These are phyloP conservation scores for Alauda arvensis DNA, from an alignment of 2,797 vertebrate species.

Conservation along the genomic window DNA sequence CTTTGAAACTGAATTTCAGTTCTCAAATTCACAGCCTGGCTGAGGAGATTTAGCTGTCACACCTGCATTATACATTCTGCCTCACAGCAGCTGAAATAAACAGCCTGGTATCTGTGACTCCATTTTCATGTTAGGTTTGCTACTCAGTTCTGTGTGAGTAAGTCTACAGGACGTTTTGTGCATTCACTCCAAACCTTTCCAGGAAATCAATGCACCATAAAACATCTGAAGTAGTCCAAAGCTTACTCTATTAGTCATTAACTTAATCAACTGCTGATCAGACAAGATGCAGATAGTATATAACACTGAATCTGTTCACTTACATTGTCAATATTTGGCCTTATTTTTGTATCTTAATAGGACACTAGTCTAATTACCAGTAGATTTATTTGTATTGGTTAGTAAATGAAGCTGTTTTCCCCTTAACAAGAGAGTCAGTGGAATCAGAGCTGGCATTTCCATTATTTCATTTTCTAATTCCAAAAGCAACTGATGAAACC, in stretches of 20 bases:
- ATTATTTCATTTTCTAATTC: constrained; percentile 71
- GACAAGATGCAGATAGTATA: not conserved
- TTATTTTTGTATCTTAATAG: constrained; percentile 18
- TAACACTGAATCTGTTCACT: not conserved
- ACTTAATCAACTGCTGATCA: constrained; percentile 2
- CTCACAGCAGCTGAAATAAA: constrained; percentile 20
- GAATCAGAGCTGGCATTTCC: constrained; percentile 10
- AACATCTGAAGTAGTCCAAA: not conserved
- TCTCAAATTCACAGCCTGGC: not conserved
- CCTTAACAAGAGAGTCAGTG: not conserved
- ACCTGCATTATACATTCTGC: not conserved
- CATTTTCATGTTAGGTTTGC: not conserved
- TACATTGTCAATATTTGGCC: not conserved
- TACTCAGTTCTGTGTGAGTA: not conserved
- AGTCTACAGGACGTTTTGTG: not conserved
- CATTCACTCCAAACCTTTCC: not conserved
- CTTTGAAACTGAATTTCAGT: not conserved
- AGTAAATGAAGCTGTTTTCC: constrained; percentile 8
- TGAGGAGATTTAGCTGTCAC: constrained; percentile 14
- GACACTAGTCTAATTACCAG: not conserved
- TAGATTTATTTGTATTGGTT: constrained; percentile 39
- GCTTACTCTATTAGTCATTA: not conserved
- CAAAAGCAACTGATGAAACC: constrained; percentile 66
- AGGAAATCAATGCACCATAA: constrained; percentile 24
- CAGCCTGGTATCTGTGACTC: not conserved